Base-by-base conservation (phyloP, 30 jellyfish, hydroid and myxozoan species). In the Aurelia aurita complex sp. Pacific region DNA sequence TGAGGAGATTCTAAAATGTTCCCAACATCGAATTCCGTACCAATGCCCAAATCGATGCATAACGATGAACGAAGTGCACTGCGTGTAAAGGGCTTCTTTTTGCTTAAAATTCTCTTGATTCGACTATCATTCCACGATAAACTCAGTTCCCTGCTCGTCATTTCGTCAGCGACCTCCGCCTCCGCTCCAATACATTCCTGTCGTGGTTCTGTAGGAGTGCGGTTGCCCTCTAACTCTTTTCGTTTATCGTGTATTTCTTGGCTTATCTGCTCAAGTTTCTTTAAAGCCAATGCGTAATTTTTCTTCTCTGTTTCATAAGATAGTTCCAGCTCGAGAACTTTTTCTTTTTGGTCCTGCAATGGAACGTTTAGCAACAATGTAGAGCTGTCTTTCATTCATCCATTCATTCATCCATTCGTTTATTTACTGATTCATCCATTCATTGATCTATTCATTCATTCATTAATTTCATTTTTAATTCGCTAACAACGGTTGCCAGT, bases 171-270 rank as follows among this genome's bases (percentile, higher is more conserved):
- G 4, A 32, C 73, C 10, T 86, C 89, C 36, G 95, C 88, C 74
- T 94, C 98, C 18, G 98, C 97, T 0, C 98, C 98, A 9, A 94
- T 83, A 59, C 97, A 73, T 71, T 94, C 97, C 43, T 88, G 92
- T 11, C 98, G 86, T 51, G 88, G 91, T 67, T 82, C 95, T 15
- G 18, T 53, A 10, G 94, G 86, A 46, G 72, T 36, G 11, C 77
- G 81, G 42, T 71, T 23, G 13, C 4, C 59, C 11, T 53, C 82
- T 11, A 12, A 6, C 40, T 54, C 35, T 12, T 69, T 77, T 57
- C 98, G 88, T 85, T 94, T 88, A 5, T 80, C 61, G 84, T 94
- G 98, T 14, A 94, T 94, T 74, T 94, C 98, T 67, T 91, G 96
- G 82, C 98, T 91, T n/a, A 91, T 91, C 13, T 62, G 77, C 60